These are phyloP conservation scores for Aviceda cuculoides DNA, from an alignment of 2,797 vertebrate species.

Conservation along the genomic window DNA sequence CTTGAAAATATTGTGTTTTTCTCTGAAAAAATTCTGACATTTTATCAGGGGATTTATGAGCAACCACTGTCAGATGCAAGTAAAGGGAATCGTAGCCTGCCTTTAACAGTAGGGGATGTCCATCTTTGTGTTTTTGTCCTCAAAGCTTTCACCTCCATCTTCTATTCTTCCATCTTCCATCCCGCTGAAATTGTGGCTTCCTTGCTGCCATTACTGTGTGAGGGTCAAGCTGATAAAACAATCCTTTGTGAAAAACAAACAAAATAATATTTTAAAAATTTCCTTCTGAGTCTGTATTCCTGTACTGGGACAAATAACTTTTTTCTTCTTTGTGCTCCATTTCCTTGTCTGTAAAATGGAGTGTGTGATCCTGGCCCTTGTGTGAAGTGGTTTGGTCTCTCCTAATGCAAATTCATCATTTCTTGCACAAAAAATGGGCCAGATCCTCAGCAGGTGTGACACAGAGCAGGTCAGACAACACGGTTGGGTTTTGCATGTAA, in stretches of 20 bases:
- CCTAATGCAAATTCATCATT: neutral
- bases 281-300: neutral
- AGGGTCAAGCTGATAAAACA: neutral
- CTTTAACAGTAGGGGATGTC: neutral
- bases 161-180: neutral
- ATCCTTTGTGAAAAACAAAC: neutral
- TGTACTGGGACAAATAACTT: neutral
- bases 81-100: neutral
- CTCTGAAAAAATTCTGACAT: neutral
- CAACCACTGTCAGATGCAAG: neutral
- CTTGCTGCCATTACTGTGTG: neutral
- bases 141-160: neutral
- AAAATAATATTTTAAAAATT: neutral
- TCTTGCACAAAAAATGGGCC: neutral
- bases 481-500: neutral
- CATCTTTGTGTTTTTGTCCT: neutral
- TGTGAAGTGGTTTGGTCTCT: neutral
- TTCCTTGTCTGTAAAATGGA: neutral
- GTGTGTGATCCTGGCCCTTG: neutral
- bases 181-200: neutral
- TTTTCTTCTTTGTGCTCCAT: neutral
- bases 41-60: neutral
- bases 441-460: fast-evolving
- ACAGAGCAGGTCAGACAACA: neutral
- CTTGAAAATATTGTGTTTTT: neutral